Base-by-base conservation (phyloP, 2,888 invertebrate genomes). In the Alloscopus bannaensis region DNA sequence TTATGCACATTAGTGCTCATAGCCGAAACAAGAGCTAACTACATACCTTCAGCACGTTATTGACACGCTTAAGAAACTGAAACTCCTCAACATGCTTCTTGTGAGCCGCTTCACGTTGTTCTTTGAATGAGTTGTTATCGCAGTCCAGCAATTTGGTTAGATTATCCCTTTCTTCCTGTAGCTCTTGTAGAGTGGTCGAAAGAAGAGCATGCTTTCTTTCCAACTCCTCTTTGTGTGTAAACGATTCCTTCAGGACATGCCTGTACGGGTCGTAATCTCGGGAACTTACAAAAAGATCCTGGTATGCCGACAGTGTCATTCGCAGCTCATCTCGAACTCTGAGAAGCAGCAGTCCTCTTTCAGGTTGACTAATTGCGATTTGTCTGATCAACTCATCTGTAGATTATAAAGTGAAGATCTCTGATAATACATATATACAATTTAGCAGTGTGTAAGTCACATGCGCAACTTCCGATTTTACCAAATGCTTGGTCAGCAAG, bases 31-130 rank as follows among this genome's bases (percentile, higher is more conserved):
- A 6, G 4, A 20, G 20, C 8, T 18, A 8, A 11, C 11, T 52
- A 22, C 20, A 60, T 76, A 89, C 89, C 88, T 90, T 90, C 24
- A 90, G 87, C 82, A 89, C 89, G 80, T 89, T 88, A 83, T 89
- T 90, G 36, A 89, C 89, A 82, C 88, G 87, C 86, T 90, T 89
- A 20, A 89, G 86, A 85, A 89, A 89, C 81, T 89, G 89, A 24
- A 90, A 88, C 85, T 90, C 90, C 80, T 90, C 90, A 20, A 87
- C 87, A 82, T 90, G 89, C 85, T 90, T 89, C 86, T 89, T 89
- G 83, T 89, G 89, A 83, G 89, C 89, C 2, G 89, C 88, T 80
- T 88, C 88, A 76, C 88, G 85, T 84, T 89, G 89, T 82, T 90
- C 90, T 47, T 88, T 87, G n/a, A 88, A 89, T 50, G 89, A 62